Conservation (phyloP, 2,888 invertebrate species). For the Tribolium freemani region DNA sequence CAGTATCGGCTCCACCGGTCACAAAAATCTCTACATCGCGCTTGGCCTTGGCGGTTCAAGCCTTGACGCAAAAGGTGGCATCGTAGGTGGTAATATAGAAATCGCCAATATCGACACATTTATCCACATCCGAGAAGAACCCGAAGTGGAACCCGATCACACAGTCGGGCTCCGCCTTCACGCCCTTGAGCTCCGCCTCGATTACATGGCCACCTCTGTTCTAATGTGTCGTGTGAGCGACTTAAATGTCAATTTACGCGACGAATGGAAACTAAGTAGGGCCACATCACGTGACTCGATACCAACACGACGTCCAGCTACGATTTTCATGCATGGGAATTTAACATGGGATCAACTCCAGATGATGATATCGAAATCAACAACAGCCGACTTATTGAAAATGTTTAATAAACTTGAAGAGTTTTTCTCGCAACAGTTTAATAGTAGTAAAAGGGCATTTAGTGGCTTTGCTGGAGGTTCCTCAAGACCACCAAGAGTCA, state of each 20-base stretch:
- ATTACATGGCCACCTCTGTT: conserved; percentile 99
- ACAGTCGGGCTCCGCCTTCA: conserved; percentile 85
- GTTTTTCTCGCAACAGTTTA: conserved; percentile 98
- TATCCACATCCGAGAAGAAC: conserved; percentile 90
- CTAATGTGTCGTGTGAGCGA: conserved; percentile 91
- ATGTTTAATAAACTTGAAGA: conserved; percentile 97
- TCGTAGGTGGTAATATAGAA: conserved; percentile 96
- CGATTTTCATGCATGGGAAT: conserved; percentile 93
- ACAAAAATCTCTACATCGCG: conserved; percentile 92
- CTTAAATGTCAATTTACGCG: conserved; percentile 83
- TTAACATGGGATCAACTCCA: conserved; percentile 97
- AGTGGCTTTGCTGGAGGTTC: conserved; percentile 62
- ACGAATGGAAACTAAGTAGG: conserved; percentile 86
- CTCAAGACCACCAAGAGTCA: conserved; percentile 58
- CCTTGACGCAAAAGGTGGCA: conserved; percentile 96
- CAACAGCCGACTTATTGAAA: conserved; percentile 95
- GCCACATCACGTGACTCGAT: conserved; percentile 69
- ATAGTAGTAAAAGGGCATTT: conserved; percentile 93
- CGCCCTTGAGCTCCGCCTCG: conserved; percentile 90
- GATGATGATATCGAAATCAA: conserved; percentile 96
- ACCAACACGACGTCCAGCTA: conserved; percentile 83
- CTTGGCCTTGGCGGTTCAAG: conserved; percentile 91
- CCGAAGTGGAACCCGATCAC: conserved; percentile 91
- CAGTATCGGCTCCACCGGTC: conserved; percentile 94
- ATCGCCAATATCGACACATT: conserved; percentile 90